A percentile compares a stretch with the other conserved stretches of the same genome.
Conservation (phyloP, 2,113 vertebrate species). For the Sceloporus tristichus region DNA sequence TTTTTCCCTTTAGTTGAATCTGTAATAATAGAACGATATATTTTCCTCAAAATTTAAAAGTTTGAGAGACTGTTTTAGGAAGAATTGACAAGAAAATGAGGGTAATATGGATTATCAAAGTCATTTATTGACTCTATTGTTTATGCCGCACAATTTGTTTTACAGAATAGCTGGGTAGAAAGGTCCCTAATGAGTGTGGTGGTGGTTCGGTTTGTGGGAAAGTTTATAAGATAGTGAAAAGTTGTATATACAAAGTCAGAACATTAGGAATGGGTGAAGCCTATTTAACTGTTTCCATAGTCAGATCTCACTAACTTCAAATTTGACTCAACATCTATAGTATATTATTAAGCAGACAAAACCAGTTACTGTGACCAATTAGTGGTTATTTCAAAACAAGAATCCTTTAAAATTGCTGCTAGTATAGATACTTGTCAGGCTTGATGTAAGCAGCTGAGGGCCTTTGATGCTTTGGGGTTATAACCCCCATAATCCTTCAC, state of each 20-base stretch:
- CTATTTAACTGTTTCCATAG: conserved; percentile 37
- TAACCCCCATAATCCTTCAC: background rate
- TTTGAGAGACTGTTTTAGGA: background rate
- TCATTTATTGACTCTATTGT: conserved; percentile 11
- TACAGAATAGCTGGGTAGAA: conserved; percentile 35
- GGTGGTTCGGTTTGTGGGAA: conserved; percentile 42
- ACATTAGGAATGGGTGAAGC: conserved; percentile 24
- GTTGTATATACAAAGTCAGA: conserved; percentile 36
- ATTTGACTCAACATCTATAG: conserved; percentile 38
- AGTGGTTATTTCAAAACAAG: conserved; percentile 48
- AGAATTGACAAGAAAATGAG: conserved; percentile 24
- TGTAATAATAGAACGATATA: no score
- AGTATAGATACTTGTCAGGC: background rate
- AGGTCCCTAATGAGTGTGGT: conserved; percentile 25
- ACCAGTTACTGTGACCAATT: conserved; percentile 41
- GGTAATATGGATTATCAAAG: conserved; percentile 29
- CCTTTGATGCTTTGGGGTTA: background rate
- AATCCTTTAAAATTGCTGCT: background rate
- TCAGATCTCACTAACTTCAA: conserved; percentile 25
- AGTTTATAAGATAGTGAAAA: conserved; percentile 46
- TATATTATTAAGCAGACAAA: conserved; percentile 29
- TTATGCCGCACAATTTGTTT: conserved; percentile 28
- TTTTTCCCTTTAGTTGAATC: no score
- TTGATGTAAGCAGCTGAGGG: background rate
- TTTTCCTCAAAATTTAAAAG: conserved; percentile 24